phyloP scores from a whole-genome alignment of 2,797 vertebrate genomes.

The Morus bassanus region DNA sequence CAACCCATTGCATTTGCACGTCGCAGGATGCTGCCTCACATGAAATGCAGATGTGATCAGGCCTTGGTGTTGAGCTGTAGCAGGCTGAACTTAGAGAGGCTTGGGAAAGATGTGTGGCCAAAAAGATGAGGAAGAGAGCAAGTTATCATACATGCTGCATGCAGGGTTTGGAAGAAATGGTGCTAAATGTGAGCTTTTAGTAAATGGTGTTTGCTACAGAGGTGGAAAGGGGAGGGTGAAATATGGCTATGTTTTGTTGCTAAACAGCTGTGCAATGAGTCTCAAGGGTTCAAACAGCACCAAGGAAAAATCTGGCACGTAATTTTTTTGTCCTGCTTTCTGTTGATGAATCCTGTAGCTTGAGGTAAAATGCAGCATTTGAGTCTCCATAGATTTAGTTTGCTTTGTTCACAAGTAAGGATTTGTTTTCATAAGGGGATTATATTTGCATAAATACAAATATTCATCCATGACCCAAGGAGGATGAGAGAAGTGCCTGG shows the following conservation, averaged over 20 bases:
- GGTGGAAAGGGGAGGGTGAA: neutral
- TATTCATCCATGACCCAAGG: neutral
- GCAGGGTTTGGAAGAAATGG: neutral
- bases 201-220: neutral
- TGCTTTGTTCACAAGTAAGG: neutral
- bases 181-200: fast-evolving
- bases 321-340: neutral
- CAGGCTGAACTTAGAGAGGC: neutral
- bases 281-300: neutral
- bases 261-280: neutral
- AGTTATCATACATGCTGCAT: fast-evolving
- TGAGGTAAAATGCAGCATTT: neutral
- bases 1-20: neutral
- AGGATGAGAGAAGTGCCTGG: neutral
- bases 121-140: neutral
- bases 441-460: neutral
- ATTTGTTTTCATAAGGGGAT: neutral
- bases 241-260: neutral
- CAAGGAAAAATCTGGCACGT: neutral
- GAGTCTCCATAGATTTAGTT: neutral
- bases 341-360: neutral
- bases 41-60: neutral
- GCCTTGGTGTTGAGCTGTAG: neutral
- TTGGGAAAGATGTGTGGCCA: neutral
- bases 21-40: neutral